These are phyloP conservation scores for Platerodrilus igneus DNA, from an alignment of 2,888 invertebrate genomes.

Conservation along the genomic window DNA sequence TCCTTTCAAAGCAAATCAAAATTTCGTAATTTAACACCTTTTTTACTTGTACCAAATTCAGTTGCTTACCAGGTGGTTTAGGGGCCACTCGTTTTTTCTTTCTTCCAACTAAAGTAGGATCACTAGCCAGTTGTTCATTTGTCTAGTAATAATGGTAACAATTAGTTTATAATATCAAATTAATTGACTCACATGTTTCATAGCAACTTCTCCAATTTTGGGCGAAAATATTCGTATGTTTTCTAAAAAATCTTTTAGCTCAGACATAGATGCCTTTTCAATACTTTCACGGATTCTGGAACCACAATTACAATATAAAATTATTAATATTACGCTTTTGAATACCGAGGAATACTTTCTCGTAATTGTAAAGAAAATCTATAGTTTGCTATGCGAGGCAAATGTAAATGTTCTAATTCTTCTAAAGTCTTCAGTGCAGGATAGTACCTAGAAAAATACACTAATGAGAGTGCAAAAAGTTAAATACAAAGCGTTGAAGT, in stretches of 20 bases:
- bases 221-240: conserved; percentile 92
- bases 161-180: conserved; percentile 2
- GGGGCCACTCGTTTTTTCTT: conserved; percentile 53
- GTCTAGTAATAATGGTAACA: conserved; percentile 45
- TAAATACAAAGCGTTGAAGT: no score
- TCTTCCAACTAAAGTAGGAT: conserved; percentile 54
- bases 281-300: conserved; percentile 78
- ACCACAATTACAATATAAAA: conserved; percentile 20
- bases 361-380: conserved; percentile 93
- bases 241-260: conserved; percentile 94
- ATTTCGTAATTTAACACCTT: no score
- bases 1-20: no score
- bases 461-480: no score
- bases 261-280: conserved; percentile 92
- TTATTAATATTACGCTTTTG: conserved; percentile 5
- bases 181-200: conserved; percentile 66
- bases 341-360: conserved; percentile 78
- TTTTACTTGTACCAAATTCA: no score
- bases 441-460: conserved; percentile 69
- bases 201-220: conserved; percentile 93
- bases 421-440: conserved; percentile 96
- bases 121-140: conserved; percentile 56
- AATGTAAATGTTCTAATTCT: conserved; percentile 87
- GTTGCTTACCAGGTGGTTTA: conserved; percentile 40
- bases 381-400: conserved; percentile 88